A percentile compares a stretch with the other conserved stretches of the same genome.
Conservation (phyloP, 2,113 vertebrate genomes). For the Salvelinus fontinalis region DNA sequence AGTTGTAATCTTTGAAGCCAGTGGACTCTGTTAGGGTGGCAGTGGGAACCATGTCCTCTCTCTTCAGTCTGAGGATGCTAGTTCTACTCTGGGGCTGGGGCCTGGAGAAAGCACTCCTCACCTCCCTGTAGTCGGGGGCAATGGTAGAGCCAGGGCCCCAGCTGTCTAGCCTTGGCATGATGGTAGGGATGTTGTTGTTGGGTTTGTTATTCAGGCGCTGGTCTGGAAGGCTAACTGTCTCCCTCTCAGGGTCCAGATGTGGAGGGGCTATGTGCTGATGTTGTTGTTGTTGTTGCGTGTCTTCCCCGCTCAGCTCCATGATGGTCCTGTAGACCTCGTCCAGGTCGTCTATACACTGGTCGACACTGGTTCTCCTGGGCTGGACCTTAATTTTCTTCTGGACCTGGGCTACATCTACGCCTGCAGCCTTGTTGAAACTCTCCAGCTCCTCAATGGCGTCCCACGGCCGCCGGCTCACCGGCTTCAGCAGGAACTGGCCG, state of each 20-base stretch:
- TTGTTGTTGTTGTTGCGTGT: too few species aligned
- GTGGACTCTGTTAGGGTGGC: slow-evolving; percentile 1
- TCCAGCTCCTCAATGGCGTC: slow-evolving; percentile 93
- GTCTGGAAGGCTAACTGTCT: slow-evolving; percentile 56
- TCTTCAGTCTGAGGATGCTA: slow-evolving; percentile 34
- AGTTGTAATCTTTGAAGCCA: slow-evolving; percentile 31
- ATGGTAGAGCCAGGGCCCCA: slow-evolving; percentile 60
- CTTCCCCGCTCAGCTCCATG: slow-evolving; percentile 31
- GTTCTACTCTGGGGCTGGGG: slow-evolving; percentile 22
- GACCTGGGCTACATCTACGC: too few species aligned
- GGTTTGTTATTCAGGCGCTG: slow-evolving; percentile 57
- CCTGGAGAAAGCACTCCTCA: slow-evolving; percentile 39
- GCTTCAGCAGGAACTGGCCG: slow-evolving; percentile 95
- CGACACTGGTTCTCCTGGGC: slow-evolving; percentile 59
- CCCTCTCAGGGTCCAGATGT: slow-evolving; percentile 47
- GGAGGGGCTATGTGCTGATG: slow-evolving; percentile 27
- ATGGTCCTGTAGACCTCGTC: slow-evolving; percentile 51
- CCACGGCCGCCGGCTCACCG: slow-evolving; percentile 90
- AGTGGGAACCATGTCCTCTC: slow-evolving; percentile 33
- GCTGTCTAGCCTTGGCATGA: slow-evolving; percentile 70
- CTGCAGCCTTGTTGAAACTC: slow-evolving; percentile 86
- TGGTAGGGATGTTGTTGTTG: slow-evolving; percentile 49
- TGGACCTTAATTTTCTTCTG: slow-evolving; percentile 80
- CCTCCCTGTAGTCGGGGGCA: slow-evolving; percentile 33
- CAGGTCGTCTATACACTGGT: slow-evolving; percentile 46